phyloP scores from a whole-genome alignment of 92 coral and sea anemone genomes.

The Siderastrea siderea region DNA sequence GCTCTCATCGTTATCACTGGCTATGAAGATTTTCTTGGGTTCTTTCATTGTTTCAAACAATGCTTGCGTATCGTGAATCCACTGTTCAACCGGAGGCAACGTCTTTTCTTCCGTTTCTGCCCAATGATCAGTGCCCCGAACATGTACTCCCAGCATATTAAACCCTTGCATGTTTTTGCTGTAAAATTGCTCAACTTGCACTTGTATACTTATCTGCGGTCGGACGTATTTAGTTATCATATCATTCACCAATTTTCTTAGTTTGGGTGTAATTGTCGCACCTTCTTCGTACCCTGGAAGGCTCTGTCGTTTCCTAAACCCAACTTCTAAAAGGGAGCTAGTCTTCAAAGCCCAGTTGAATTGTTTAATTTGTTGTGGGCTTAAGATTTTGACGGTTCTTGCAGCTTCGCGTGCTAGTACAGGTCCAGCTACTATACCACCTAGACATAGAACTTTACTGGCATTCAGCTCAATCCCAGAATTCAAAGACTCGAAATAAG shows the following conservation, averaged over 20 bases:
- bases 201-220: conserved; percentile 28
- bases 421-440: conserved; percentile 23
- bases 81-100: conserved; percentile 35
- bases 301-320: conserved; percentile 31
- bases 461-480: conserved; percentile 49
- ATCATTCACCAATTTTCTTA: conserved; percentile 45
- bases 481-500: conserved; percentile 77
- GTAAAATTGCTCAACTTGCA: conserved; percentile 20
- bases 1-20: conserved; percentile 60
- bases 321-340: conserved; percentile 24
- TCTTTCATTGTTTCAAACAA: conserved; percentile 23
- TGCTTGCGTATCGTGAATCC: conserved; percentile 36
- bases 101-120: conserved; percentile 23
- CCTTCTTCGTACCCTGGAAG: conserved; percentile 41
- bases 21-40: conserved; percentile 64
- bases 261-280: conserved; percentile 37
- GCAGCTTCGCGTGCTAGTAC: conserved; percentile 1
- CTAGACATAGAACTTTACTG: conserved; percentile 64
- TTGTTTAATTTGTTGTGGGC: not conserved
- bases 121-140: conserved; percentile 62
- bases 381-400: not conserved
- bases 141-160: conserved; percentile 54
- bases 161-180: conserved; percentile 18
- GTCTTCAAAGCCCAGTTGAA: not conserved
- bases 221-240: conserved; percentile 22